Base-by-base conservation (phyloP, 2,888 invertebrate genomes). In the Athalia cordata region DNA sequence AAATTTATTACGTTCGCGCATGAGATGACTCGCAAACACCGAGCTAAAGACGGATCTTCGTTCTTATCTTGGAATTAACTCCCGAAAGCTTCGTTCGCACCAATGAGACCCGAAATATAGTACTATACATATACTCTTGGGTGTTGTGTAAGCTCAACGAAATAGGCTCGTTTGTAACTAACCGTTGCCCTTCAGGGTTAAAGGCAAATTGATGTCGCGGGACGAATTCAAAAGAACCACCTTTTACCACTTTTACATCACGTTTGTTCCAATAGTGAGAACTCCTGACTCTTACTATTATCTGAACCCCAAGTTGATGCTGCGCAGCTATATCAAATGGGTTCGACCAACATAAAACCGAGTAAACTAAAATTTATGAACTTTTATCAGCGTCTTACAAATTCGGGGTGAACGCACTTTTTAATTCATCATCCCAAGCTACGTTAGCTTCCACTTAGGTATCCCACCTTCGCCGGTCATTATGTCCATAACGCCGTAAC, bases 1-100 rank as follows among this genome's bases (percentile, higher is more conserved):
- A 81, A 85, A 86, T 86, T 86, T 86, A 86, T 85, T 82, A 81
- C 82, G 80, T 84, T 83, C 83, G 84, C 83, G 83, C 82, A 82
- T 79, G 83, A 82, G 80, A 85, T 85, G 83, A 82, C 83, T 80
- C 80, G 82, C 77, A 80, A 83, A 83, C 82, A 82, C 72, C 77
- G 68, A 75, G 57, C 64, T 77, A 70, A 82, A 83, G 83, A 83
- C 81, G 79, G 82, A 84, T 83, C 81, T 75, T 78, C 74, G 79
- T 64, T 80, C 76, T 68, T 78, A 75, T 61, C 67, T 78, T 52
- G 74, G 52, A 75, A 75, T 75, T 75, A 75, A 75, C 75, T 61
- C 75, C 45, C 49, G 75, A 62, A 75, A 75, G 75, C 75, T 75
- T 64, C 61, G 62, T 75, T 75, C 75, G 64, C 75, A 62, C 75